A percentile compares a stretch with the other conserved stretches of the same genome.
Conservation (phyloP, 2,888 invertebrate species). For the Podabrus alpinus region DNA sequence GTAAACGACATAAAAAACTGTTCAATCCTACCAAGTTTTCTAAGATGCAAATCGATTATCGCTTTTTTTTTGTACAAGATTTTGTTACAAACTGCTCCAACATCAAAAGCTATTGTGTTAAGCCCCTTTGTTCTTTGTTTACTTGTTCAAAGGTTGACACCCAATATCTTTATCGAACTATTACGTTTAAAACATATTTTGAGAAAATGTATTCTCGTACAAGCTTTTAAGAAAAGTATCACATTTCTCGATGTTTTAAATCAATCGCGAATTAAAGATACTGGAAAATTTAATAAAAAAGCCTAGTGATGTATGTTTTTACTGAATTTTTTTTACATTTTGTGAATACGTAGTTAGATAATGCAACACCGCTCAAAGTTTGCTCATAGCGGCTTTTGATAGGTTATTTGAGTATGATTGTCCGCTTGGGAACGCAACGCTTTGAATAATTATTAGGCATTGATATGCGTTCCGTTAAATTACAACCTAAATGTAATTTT, state of each 20-base stretch:
- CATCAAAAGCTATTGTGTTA: constrained; percentile 31
- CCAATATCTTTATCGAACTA: constrained; percentile 29
- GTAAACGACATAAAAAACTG: constrained; percentile 13
- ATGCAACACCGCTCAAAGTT: neutral
- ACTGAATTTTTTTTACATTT: neutral
- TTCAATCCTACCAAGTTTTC: constrained; percentile 21
- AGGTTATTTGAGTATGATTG: constrained; percentile 20
- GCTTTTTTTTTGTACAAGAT: constrained; percentile 23
- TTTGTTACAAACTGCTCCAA: constrained; percentile 30
- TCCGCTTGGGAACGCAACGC: constrained; percentile 14
- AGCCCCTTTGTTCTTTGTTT: constrained; percentile 30
- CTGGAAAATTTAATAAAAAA: neutral
- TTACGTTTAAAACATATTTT: constrained; percentile 30
- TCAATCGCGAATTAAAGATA: neutral
- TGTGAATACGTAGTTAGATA: constrained; percentile 2
- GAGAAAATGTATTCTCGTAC: constrained; percentile 27
- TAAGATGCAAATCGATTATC: constrained; percentile 31
- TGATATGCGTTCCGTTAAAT: constrained; percentile 15
- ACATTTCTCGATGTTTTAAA: constrained; percentile 8
- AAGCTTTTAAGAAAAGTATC: constrained; percentile 29
- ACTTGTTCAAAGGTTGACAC: constrained; percentile 27
- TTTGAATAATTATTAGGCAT: constrained; percentile 20
- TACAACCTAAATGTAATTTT: neutral
- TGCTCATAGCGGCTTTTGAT: constrained; percentile 9
- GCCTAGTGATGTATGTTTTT: neutral